Base-by-base conservation (phyloP, 2,113 vertebrate genomes). In the Climacteris rufus region DNA sequence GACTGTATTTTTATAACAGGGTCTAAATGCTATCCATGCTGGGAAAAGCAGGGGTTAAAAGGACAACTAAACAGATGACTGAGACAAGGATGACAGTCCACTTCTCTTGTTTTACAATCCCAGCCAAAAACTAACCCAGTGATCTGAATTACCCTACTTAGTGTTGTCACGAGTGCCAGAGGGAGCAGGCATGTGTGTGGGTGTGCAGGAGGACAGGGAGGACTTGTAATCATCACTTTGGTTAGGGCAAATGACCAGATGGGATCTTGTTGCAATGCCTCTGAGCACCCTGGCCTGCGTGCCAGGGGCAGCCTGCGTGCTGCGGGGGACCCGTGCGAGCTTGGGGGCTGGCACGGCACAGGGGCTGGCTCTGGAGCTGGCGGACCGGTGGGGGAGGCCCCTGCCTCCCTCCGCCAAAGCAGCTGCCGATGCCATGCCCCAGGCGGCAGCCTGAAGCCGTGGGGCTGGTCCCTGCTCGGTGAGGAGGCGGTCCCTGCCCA, bases 21-120 rank as follows among this genome's bases (percentile, higher is more conserved):
- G 4, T 84, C 56, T n/a, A 71, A 87, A 66, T 78, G 8, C 37
- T 31, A 8, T 79, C 27, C 31, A 14, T 90, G 76, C 89, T 91
- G 82, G n/a, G 70, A 71, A 84, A 93, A 82, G 54, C 60, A 87
- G 44, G 52, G 57, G 61, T 93, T 96, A 93, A 95, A 84, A 95
- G 40, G 37, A 87, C 87, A 87, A 33, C 40, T 52, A 87, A 85
- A 75, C 49, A 91, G 59, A 80, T 75, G 35, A 60, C 13, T 71
- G 18, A 82, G 64, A 47, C 78, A 89, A 93, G 53, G 61, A 85
- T 82, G 90, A 91, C 78, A 90, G 95, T 79, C 54, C 35, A 40
- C 28, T 95, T 53, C 50, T 91, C 66, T 91, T 79, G 18, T 86
- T 92, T 88, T 90, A 35, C 8, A 64, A 4, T 94, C 59, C 59